phyloP scores from a whole-genome alignment of 2,888 invertebrate species.

The Drosophila paracracens region DNA sequence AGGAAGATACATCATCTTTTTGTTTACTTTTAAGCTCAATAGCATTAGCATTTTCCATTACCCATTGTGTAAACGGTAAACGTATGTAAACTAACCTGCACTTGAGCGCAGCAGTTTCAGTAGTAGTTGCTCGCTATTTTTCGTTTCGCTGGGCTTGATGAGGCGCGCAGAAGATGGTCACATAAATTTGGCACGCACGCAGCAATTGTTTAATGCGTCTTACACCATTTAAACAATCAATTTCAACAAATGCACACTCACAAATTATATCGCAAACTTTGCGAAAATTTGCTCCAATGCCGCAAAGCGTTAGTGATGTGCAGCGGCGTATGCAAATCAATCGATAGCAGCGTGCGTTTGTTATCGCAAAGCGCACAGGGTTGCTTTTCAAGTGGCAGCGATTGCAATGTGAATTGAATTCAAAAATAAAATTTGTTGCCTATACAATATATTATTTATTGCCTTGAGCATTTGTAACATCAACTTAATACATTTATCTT shows the following conservation, averaged over 20 bases:
- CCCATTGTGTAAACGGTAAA: slow-evolving; percentile 42
- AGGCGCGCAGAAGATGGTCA: slow-evolving; percentile 29
- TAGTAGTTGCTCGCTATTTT: slow-evolving; percentile 25
- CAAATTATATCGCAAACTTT: slow-evolving; percentile 49
- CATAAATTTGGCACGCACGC: slow-evolving; percentile 44
- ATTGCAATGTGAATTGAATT: slow-evolving; percentile 6
- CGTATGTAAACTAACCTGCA: slow-evolving; percentile 66
- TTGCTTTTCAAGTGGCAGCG: slow-evolving; percentile 21
- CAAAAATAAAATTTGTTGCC: slow-evolving; percentile 22
- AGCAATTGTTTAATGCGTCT: slow-evolving; percentile 40
- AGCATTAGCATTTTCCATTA: slow-evolving; percentile 33
- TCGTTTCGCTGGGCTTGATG: slow-evolving; percentile 8
- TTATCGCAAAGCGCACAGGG: slow-evolving; percentile 42
- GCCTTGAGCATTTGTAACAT: slow-evolving; percentile 71
- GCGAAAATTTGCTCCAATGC: slow-evolving; percentile 67
- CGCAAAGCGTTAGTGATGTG: slow-evolving; percentile 67
- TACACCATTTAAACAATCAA: slow-evolving; percentile 57
- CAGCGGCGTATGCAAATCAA: slow-evolving; percentile 62
- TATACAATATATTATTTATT: slow-evolving; percentile 55
- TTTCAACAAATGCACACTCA: slow-evolving; percentile 51
- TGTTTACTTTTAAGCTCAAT: slow-evolving; percentile 43
- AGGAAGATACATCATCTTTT: slow-evolving; percentile 37
- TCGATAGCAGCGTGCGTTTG: slow-evolving; percentile 59
- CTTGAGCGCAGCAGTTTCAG: slow-evolving; percentile 55
- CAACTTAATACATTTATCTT: slow-evolving; percentile 76